Conservation (phyloP, 2,113 vertebrate species). For the Xiphorhynchus elegans region DNA sequence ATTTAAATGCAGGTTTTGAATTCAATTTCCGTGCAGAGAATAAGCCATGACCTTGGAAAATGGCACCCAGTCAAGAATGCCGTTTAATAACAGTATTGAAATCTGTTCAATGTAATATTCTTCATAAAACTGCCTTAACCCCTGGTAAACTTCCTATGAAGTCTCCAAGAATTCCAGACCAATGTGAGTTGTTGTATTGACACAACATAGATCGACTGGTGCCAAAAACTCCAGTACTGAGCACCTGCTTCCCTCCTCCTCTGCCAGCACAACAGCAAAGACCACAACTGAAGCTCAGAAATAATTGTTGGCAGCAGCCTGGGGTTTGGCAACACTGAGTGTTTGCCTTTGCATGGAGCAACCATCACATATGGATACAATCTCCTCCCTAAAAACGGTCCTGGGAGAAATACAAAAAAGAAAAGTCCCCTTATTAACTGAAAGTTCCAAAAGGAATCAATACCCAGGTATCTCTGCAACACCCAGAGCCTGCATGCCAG, state of each 20-base stretch:
- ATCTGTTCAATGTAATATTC: slow-evolving; percentile 24
- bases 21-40: slow-evolving; percentile 28
- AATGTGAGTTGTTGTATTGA: neutral
- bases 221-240: neutral
- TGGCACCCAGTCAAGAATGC: slow-evolving; percentile 10
- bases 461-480: neutral
- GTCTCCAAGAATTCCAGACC: neutral
- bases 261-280: neutral
- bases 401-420: neutral
- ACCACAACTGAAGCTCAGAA: neutral
- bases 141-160: neutral
- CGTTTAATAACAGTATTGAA: slow-evolving; percentile 15
- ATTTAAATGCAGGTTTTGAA: slow-evolving; percentile 14
- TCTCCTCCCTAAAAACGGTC: neutral
- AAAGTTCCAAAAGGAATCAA: neutral
- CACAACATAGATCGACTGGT: neutral
- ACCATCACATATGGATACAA: neutral
- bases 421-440: neutral
- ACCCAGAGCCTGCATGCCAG: neutral
- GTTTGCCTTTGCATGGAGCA: neutral
- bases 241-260: neutral
- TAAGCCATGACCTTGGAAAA: neutral
- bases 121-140: slow-evolving; percentile 13
- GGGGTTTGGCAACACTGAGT: accelerated
- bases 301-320: neutral